A percentile compares a stretch with the other conserved stretches of the same genome.
Evolutionary conservation across 1,140 invertebrate genomes (phyloP).

Genomic region (Apis florea): DNA sequence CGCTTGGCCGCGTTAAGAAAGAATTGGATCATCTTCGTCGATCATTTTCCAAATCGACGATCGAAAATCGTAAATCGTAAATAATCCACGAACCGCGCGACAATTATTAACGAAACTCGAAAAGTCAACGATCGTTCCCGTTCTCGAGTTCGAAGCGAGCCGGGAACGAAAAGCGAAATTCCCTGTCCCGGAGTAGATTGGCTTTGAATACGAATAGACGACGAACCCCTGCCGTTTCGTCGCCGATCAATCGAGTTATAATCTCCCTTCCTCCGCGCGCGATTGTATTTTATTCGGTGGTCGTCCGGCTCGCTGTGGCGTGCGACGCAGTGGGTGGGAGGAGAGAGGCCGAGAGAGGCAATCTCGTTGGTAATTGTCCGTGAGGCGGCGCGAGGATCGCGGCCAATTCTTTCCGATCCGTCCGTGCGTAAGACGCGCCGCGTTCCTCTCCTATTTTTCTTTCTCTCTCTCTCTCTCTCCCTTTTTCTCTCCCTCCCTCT

Average conservation of each 20-base stretch:
- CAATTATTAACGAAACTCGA: too few species aligned
- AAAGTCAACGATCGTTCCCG: not conserved
- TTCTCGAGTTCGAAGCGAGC: not conserved
- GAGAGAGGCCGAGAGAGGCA: constrained; percentile 42
- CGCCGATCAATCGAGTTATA: constrained; percentile 15
- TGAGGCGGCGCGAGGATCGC: constrained; percentile 67
- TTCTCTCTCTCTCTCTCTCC: not conserved
- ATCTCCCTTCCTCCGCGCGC: not conserved
- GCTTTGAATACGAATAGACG: constrained; percentile 25
- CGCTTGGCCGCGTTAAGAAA: not conserved
- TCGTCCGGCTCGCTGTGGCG: not conserved
- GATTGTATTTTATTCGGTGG: constrained; percentile 21
- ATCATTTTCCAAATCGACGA: too few species aligned
- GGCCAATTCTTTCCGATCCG: constrained; percentile 61
- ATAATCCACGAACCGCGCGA: too few species aligned
- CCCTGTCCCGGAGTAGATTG: not conserved
- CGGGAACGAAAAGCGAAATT: not conserved
- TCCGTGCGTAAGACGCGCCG: constrained; percentile 26
- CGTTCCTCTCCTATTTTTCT: not conserved
- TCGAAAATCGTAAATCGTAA: too few species aligned
- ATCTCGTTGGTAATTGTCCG: constrained; percentile 73
- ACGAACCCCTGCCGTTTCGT: not conserved
- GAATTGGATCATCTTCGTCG: too few species aligned
- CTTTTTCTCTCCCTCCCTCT: too few species aligned
- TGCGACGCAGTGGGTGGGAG: not conserved